A percentile compares a stretch with the other conserved stretches of the same genome.
These are phyloP conservation scores for Pseudolaguvia tuberculata DNA, from an alignment of 2,113 vertebrate species.

Conservation along the genomic window DNA sequence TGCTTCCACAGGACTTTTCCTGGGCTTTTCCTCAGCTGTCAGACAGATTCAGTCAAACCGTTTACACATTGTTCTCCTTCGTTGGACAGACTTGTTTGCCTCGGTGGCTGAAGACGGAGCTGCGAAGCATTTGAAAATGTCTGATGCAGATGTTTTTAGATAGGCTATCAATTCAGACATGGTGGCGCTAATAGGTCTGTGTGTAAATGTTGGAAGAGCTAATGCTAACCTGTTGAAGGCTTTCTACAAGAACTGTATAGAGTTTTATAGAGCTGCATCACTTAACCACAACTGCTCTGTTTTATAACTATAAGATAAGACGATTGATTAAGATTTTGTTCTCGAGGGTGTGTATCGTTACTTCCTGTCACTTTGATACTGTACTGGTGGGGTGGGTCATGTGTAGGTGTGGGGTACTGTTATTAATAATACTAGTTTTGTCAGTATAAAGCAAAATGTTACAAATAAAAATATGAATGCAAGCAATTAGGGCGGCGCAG, in stretches of 20 bases:
- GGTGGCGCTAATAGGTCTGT: constrained; percentile 51
- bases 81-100: constrained; percentile 46
- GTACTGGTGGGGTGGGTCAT: too few species aligned
- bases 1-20: constrained; percentile 22
- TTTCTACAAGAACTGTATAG: constrained; percentile 52
- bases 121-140: constrained; percentile 54
- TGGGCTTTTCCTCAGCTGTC: not conserved
- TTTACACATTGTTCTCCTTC: constrained; percentile 5
- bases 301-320: not conserved
- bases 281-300: constrained; percentile 48
- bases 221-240: constrained; percentile 58
- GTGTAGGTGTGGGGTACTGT: too few species aligned
- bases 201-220: constrained; percentile 61
- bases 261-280: constrained; percentile 54
- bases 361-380: too few species aligned
- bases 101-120: constrained; percentile 49
- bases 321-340: too few species aligned
- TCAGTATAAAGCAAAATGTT: too few species aligned
- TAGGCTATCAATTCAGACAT: constrained; percentile 52
- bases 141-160: constrained; percentile 59
- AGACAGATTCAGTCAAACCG: constrained; percentile 17
- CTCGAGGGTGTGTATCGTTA: too few species aligned
- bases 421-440: too few species aligned
- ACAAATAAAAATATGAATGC: too few species aligned
- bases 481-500: too few species aligned